Base-by-base conservation (phyloP, 2,797 vertebrate genomes). In the Channa striata region DNA sequence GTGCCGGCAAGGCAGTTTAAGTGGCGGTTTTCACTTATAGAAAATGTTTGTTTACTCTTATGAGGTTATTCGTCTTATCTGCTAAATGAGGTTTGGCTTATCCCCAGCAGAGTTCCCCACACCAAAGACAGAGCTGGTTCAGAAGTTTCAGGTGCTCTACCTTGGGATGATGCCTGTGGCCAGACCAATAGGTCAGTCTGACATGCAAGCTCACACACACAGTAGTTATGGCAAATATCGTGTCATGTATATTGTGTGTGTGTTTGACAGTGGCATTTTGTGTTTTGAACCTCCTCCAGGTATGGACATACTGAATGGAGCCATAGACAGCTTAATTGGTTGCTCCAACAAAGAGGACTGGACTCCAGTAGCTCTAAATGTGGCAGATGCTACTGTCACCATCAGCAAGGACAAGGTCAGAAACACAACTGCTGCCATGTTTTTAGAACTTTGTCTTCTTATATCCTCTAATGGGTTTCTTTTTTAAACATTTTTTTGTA, bases 41-140 rank as follows among this genome's bases (percentile, higher is more conserved):
- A 30, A 13, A 39, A 62, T 54, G 16, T 39, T 1, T 13, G 11
- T 36, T 47, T 52, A 6, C 58, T 58, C 8, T 19, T 12, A 23
- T 66, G 9, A 40, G 17, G 14, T 36, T 58, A 19, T n/a, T n/a
- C 14, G 8, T 25, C 23, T 23, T 52, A 37, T 7, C 5, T 68
- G 2, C 67, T 71, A 36, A 81, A 61, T 68, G 42, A 37, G 5
- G 36, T 57, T 12, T 72, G 67, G 63, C 56, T 90, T 89, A 73
- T 92, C 37, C 66, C 89, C 80, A 95, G 94, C 98, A 96, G 98
- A 99, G 94, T 99, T 99, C 77, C 98, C 98, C 90, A 99, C 97
- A 87, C 97, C 97, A 95, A 99, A 99, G 96, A 98, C 96, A 0
- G 98, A 99, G 87, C 92, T 98, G 93, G 98, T 99, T 17, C 98